Conservation (phyloP, 1,140 invertebrate genomes). For the Goniozus legneri region DNA sequence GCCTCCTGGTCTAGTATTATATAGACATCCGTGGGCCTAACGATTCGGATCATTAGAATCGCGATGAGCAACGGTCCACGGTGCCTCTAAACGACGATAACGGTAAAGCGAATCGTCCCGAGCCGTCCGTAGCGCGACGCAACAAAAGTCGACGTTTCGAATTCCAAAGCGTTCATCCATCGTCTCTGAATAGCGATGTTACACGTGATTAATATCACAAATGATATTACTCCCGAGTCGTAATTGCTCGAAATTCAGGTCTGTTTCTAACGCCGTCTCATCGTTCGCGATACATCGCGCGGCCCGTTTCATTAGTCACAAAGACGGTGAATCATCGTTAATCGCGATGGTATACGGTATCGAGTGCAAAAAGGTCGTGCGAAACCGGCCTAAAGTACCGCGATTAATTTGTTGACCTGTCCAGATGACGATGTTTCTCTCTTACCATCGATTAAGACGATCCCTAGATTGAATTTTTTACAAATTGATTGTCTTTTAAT, state of each 20-base stretch:
- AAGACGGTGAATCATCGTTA: conserved; percentile 22
- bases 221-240: not conserved
- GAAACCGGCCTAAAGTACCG: conserved; percentile 24
- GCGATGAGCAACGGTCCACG: no score
- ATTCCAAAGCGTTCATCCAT: no score
- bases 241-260: conserved; percentile 6
- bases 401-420: conserved; percentile 19
- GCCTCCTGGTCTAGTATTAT: no score
- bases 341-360: conserved; percentile 26
- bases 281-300: conserved; percentile 7
- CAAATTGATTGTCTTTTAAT: no score
- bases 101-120: no score
- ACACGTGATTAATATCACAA: not conserved
- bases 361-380: conserved; percentile 30
- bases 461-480: no score
- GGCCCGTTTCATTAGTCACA: conserved; percentile 24
- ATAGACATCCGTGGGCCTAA: no score
- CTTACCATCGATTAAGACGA: no score
- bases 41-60: no score
- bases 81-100: no score
- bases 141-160: no score
- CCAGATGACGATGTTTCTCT: conserved; percentile 9
- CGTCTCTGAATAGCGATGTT: not conserved
- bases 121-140: no score
- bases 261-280: conserved; percentile 7